phyloP scores from a whole-genome alignment of 2,888 invertebrate species.

The Tricholauxania praeusta region DNA sequence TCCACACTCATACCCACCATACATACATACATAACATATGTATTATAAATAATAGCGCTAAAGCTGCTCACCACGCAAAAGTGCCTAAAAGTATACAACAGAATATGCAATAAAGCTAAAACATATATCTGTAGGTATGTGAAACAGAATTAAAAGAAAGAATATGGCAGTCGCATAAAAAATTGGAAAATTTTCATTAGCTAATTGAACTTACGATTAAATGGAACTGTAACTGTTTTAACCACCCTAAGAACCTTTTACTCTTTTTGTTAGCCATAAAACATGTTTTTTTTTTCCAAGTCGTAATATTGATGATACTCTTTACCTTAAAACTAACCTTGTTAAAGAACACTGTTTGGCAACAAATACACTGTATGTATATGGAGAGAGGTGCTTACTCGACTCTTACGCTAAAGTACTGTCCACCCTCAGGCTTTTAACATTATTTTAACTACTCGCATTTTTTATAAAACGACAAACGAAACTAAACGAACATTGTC shows the following conservation, averaged over 20 bases:
- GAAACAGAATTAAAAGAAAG: background rate
- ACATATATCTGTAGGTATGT: background rate
- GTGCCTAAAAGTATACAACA: slow-evolving; percentile 39
- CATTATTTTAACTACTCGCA: slow-evolving; percentile 9
- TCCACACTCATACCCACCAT: background rate
- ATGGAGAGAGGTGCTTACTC: background rate
- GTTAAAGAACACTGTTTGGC: background rate
- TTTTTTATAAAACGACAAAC: slow-evolving; percentile 4
- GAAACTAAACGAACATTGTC: slow-evolving; percentile 2
- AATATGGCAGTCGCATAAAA: slow-evolving; percentile 26
- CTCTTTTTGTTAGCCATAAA: background rate
- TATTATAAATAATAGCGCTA: slow-evolving; percentile 54
- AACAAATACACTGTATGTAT: background rate
- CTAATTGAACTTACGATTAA: slow-evolving; percentile 58
- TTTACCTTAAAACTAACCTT: slow-evolving; percentile 6
- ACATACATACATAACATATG: slow-evolving; percentile 35
- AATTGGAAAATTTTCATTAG: slow-evolving; percentile 65
- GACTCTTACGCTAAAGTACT: background rate
- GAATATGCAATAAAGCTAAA: background rate
- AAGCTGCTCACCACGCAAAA: slow-evolving; percentile 52
- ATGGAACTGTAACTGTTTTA: background rate
- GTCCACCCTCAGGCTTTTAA: background rate
- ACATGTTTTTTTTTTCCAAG: background rate
- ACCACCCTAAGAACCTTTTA: background rate
- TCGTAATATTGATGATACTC: slow-evolving; percentile 21